Percentiles rank a stretch among this genome's conserved stretches.
Conservation (phyloP, 2,888 invertebrate genomes). For the Macrophya alboannulata region DNA sequence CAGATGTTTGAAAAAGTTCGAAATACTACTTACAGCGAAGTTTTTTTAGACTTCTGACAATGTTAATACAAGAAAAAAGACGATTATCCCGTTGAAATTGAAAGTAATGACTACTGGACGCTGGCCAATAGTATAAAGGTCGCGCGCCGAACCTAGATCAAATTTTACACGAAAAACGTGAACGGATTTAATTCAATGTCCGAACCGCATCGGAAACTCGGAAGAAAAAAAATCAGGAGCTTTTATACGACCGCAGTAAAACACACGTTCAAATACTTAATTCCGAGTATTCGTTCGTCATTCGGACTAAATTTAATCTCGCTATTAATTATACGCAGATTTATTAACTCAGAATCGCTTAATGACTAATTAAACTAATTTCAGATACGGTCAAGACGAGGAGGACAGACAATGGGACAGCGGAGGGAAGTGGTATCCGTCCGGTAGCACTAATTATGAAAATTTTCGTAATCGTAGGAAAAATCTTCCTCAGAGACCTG, state of each 20-base stretch:
- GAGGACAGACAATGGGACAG: conserved; percentile 89
- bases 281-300: not conserved
- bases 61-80: conserved; percentile 28
- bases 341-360: not conserved
- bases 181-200: not conserved
- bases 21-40: not conserved
- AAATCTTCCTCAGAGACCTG: conserved; percentile 77
- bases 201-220: not conserved
- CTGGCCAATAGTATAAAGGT: conserved; percentile 39
- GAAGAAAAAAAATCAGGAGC: not conserved
- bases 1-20: not conserved
- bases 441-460: conserved; percentile 74
- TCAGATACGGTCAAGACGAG: conserved; percentile 84
- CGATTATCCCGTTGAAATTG: conserved; percentile 39
- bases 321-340: not conserved
- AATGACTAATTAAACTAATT: conserved; percentile 39
- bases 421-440: conserved; percentile 82
- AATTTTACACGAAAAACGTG: conserved; percentile 5
- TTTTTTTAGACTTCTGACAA: not conserved
- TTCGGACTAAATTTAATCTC: not conserved
- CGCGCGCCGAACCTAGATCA: not conserved
- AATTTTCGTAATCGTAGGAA: conserved; percentile 75
- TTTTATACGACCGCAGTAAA: conserved; percentile 3
- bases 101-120: conserved; percentile 42
- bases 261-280: not conserved